phyloP scores from a whole-genome alignment of 2,888 invertebrate genomes.

The Callimorpha dominula region DNA sequence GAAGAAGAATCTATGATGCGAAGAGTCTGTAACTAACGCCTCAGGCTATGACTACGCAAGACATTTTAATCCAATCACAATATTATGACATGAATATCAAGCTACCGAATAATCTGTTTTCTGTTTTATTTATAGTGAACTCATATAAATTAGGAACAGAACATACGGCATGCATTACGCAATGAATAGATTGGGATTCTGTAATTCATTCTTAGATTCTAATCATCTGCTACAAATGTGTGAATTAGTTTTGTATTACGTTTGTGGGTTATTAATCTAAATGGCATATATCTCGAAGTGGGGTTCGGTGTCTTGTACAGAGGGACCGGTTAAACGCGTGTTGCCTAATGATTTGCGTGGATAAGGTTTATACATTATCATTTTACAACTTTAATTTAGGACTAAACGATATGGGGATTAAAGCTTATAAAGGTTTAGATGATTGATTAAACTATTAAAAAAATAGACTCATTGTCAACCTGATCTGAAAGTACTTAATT shows the following conservation, averaged over 20 bases:
- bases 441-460: background rate
- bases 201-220: conserved; percentile 43
- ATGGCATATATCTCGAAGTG: conserved; percentile 32
- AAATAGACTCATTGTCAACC: background rate
- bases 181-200: conserved; percentile 41
- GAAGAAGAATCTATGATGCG: background rate
- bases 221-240: conserved; percentile 51
- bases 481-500: background rate
- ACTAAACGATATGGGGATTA: background rate
- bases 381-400: background rate
- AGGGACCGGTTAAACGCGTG: conserved; percentile 26
- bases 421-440: background rate
- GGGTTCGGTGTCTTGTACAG: conserved; percentile 12
- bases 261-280: conserved; percentile 56
- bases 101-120: conserved; percentile 35
- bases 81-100: conserved; percentile 43
- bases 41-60: conserved; percentile 10
- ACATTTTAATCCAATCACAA: conserved; percentile 19
- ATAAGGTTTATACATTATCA: background rate
- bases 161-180: conserved; percentile 41
- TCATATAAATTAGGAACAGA: conserved; percentile 45
- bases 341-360: conserved; percentile 16
- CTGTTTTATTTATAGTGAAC: conserved; percentile 37
- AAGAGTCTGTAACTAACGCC: background rate
- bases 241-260: conserved; percentile 57